phyloP scores from a whole-genome alignment of 2,113 vertebrate genomes.

The Engraulis encrasicolus region DNA sequence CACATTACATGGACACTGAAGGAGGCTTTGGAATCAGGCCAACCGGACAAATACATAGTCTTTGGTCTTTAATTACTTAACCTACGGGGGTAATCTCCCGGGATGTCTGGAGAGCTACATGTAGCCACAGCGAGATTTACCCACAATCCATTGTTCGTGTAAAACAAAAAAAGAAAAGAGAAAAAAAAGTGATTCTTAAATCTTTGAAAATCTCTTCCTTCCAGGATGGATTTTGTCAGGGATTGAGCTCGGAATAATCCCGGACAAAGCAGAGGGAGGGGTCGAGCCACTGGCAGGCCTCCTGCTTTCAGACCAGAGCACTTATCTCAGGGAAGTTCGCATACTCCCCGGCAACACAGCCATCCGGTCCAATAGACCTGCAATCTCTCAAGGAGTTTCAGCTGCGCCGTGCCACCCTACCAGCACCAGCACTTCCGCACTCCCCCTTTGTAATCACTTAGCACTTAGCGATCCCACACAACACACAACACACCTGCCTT shows the following conservation, averaged over 20 bases:
- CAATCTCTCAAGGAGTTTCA: constrained; percentile 59
- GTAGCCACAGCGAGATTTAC: background rate
- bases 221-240: constrained; percentile 8
- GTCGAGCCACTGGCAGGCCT: constrained; percentile 35
- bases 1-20: constrained; percentile 41
- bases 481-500: too few relatives aligned
- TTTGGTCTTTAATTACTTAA: constrained; percentile 50
- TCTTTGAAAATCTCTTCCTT: constrained; percentile 32
- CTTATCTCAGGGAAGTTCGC: constrained; percentile 43
- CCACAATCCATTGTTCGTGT: constrained; percentile 32
- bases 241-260: constrained; percentile 26
- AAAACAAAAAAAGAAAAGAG: too few relatives aligned
- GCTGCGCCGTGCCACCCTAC: constrained; percentile 47
- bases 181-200: constrained; percentile 20
- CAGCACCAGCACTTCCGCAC: constrained; percentile 46
- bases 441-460: constrained; percentile 46
- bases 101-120: constrained; percentile 34
- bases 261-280: background rate
- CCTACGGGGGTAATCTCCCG: constrained; percentile 49
- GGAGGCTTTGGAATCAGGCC: constrained; percentile 42
- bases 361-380: constrained; percentile 52
- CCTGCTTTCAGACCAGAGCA: constrained; percentile 35
- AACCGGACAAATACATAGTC: constrained; percentile 49
- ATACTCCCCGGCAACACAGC: constrained; percentile 43
- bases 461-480: constrained; percentile 26